Evolutionary conservation across 2,113 vertebrate genomes (phyloP), one percentile per base, ranked within the genome.

Genomic region (Gnathonemus longibarbis): DNA sequence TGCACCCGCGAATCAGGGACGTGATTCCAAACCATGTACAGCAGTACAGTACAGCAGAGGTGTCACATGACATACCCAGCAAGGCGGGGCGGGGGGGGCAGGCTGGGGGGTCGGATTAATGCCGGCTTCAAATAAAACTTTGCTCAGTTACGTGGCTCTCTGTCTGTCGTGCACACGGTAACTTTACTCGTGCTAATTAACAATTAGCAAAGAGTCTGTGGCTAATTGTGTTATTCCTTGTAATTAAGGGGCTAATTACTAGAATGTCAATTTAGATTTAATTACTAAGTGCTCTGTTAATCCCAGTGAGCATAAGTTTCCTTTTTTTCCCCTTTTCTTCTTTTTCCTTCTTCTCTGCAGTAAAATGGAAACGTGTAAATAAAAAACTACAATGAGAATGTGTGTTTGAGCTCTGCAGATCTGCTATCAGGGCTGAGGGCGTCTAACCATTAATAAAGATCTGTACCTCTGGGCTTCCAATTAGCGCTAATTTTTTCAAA

Each of bases 231-330:
- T 96, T 96, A 96, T 96, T 96, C 95, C 96, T 96, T 94, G 95
- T 96, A 96, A 96, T 96, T 95, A 96, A 96, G 94, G 95, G 95
- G 95, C 95, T 96, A 96, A 96, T 96, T 96, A 96, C 96, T 94
- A 95, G 95, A 96, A 96, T 96, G 96, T 96, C 96, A 96, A 96
- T 96, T 96, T 96, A 96, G 95, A 96, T 96, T 96, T 96, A 96
- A 96, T 96, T 96, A 96, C 96, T 95, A 96, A 96, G 96, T 95
- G 96, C 96, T 96, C 95, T 96, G 95, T 95, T 96, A 96, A 96
- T 96, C 96, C 96, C 96, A 96, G 94, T 91, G 95, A 96, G 95
- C 94, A 94, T 94, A 96, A 94, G 94, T 95, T 95, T 94, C 92
- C 92, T 93, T 91, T 91, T 92, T 90, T 84, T 39, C 89, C 83